phyloP scores from a whole-genome alignment of 2,113 vertebrate genomes.

The Entomyzon cyanotis region DNA sequence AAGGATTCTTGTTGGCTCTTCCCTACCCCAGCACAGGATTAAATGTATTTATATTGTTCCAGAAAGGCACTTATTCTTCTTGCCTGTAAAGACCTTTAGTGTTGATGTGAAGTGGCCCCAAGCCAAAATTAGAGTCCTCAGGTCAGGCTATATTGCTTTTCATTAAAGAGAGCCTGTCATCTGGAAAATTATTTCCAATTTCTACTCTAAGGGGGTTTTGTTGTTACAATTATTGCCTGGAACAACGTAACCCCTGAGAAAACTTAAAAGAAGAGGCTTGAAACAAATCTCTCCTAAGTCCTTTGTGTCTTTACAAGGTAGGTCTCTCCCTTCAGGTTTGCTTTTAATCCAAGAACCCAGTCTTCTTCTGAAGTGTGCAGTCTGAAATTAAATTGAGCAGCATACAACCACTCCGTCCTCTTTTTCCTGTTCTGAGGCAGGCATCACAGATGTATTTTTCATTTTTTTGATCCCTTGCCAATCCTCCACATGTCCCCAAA shows the following conservation, averaged over 20 bases:
- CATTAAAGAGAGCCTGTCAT: background rate
- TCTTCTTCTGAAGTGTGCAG: background rate
- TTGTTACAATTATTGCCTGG: background rate
- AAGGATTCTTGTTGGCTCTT: background rate
- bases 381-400: background rate
- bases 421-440: background rate
- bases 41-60: background rate
- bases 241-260: background rate
- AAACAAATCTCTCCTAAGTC: background rate
- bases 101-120: background rate
- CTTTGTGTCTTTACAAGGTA: background rate
- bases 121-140: background rate
- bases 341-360: background rate
- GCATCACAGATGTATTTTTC: background rate
- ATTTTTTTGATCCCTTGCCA: background rate
- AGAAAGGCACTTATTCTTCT: background rate
- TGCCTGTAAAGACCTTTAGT: background rate
- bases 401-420: background rate
- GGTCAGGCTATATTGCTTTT: background rate
- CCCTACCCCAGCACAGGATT: background rate
- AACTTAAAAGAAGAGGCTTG: background rate
- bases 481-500: background rate
- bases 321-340: background rate
- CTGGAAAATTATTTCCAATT: conserved; percentile 10
- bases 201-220: background rate